Percentiles rank a stretch among this genome's conserved stretches.
Conservation (phyloP, 92 coral and sea anemone species). For the Heliopora coerulea region DNA sequence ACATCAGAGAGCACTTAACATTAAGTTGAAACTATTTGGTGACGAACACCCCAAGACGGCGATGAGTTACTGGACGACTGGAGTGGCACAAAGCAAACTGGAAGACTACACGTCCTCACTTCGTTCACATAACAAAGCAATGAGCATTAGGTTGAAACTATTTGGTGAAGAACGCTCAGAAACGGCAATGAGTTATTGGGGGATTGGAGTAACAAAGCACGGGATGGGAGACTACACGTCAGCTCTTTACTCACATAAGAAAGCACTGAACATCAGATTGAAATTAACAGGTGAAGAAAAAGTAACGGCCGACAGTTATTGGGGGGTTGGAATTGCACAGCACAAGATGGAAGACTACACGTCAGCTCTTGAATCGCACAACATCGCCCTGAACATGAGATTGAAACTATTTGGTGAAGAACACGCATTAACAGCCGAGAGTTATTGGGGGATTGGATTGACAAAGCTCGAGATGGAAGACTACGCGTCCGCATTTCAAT, state of each 20-base stretch:
- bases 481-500: not conserved
- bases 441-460: not conserved
- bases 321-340: conserved; percentile 8
- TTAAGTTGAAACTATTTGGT: not conserved
- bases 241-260: not conserved
- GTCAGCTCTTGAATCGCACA: not conserved
- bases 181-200: not conserved
- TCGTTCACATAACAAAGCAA: not conserved
- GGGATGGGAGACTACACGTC: not conserved
- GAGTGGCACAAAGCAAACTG: not conserved
- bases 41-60: conserved; percentile 13
- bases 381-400: not conserved
- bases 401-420: conserved; percentile 1
- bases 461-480: not conserved
- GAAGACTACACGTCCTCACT: conserved; percentile 12
- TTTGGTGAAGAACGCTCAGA: conserved; percentile 36
- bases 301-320: conserved; percentile 17
- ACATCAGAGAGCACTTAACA: not conserved
- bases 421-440: conserved; percentile 12
- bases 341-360: not conserved
- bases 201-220: not conserved
- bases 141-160: not conserved
- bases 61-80: not conserved
- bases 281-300: conserved; percentile 17
- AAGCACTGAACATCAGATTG: not conserved